Evolutionary conservation across 2,113 vertebrate species (phyloP), one percentile per base, ranked within the genome.

Genomic region (Dendropsophus ebraccatus): DNA sequence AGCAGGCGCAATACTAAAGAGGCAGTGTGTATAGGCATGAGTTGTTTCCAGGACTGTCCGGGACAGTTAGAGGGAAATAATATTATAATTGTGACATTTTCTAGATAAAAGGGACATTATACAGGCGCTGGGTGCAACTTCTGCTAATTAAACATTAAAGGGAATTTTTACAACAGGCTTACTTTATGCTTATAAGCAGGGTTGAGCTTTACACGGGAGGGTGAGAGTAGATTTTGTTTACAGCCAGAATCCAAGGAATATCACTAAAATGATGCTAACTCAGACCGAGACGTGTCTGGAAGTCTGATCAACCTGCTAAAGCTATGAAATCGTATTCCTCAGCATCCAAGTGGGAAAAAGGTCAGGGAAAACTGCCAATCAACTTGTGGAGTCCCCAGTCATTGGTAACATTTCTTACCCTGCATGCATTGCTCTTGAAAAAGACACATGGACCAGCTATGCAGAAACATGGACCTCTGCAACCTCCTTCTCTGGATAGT

Each of bases 1-100:
- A 77, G 77, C 65, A 73, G 50, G 52, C 79, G 77, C 77, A 81
- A 86, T 86, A 86, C 85, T 86, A 86, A 86, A 86, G 85, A 86
- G 85, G 67, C 85, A 86, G 52, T 14, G 52, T n/a, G 67, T 52
- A 72, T 78, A 70, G 65, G 74, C 84, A 37, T 28, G 62, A 80
- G 77, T 47, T 81, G 37, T 30, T 80, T 56, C 7, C 65, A 72
- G 50, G 76, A 86, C 74, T 56, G 50, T 72, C 85, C 65, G 72
- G 85, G 30, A 35, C 32, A 21, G 32, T 69, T 37, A 19, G 19
- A 69, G 65, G 8, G 16, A 37, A 69, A 69, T 69, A 21, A 37
- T 69, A 69, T 69, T 69, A 7, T 69, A 69, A 69, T 69, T 19
- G 32, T 69, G 65, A 69, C 65, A 69, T 35, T 37, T 19, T 69